A percentile compares a stretch with the other conserved stretches of the same genome.
Evolutionary conservation across 2,797 vertebrate species (phyloP).

Genomic region (Rhinatrema bivittatum): DNA sequence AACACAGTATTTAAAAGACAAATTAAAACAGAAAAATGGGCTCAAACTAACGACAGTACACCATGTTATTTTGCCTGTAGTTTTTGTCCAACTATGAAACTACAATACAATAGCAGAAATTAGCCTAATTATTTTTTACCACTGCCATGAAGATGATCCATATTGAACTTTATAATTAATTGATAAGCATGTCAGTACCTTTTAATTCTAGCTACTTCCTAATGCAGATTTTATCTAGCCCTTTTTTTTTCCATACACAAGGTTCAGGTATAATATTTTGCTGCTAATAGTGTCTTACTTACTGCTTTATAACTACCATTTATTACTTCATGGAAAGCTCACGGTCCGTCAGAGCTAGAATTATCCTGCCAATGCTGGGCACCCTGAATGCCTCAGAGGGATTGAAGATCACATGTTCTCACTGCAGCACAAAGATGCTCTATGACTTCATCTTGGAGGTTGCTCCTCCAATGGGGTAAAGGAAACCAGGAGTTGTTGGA

Average conservation of each 20-base stretch:
- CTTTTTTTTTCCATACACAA: constrained; percentile 4
- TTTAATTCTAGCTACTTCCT: constrained; percentile 2
- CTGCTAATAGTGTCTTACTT: accelerated
- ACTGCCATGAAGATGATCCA: background rate
- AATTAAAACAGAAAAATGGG: constrained; percentile 34
- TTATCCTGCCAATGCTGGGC: constrained; percentile 2
- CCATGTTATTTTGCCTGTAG: no score
- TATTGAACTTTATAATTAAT: constrained; percentile 3
- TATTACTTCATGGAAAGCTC: background rate
- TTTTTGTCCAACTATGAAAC: background rate
- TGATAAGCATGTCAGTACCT: background rate
- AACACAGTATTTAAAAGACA: constrained; percentile 46
- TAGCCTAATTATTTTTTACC: constrained; percentile 12
- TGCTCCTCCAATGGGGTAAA: no score
- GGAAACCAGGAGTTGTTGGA: no score
- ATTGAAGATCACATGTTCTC: constrained; percentile 6
- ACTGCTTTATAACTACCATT: background rate
- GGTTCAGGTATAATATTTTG: background rate
- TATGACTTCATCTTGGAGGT: no score
- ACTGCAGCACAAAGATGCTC: no score
- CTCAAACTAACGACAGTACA: no score
- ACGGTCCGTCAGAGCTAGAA: constrained; percentile 1
- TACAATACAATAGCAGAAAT: constrained; percentile 4
- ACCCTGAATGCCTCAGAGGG: background rate
- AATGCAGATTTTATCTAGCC: background rate